These are phyloP conservation scores for Phalacrocorax brasilianus DNA, from an alignment of 2,113 vertebrate genomes.

Conservation along the genomic window DNA sequence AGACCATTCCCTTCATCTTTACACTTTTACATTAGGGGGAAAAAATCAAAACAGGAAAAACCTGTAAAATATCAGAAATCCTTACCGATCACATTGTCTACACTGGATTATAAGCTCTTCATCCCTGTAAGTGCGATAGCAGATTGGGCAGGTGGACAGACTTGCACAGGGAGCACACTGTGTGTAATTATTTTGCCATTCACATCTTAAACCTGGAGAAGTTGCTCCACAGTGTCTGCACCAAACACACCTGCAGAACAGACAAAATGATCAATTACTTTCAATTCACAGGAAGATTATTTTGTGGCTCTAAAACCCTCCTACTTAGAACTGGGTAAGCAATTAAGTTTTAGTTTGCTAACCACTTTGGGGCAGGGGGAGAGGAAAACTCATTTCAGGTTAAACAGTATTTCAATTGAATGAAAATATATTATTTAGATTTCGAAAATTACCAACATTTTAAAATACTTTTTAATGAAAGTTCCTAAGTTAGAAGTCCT, in stretches of 20 bases:
- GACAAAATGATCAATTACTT: not conserved
- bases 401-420: not conserved
- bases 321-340: not conserved
- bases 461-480: not conserved
- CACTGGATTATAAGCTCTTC: slow-evolving; percentile 94
- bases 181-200: slow-evolving; percentile 97
- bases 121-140: slow-evolving; percentile 81
- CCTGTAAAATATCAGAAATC: not conserved
- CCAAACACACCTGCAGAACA: slow-evolving; percentile 90
- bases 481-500: not conserved
- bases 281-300: not conserved
- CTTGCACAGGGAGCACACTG: slow-evolving; percentile 93
- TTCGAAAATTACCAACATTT: not conserved
- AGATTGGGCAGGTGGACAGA: slow-evolving; percentile 86
- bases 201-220: slow-evolving; percentile 87
- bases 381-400: not conserved
- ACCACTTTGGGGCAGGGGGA: not conserved
- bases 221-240: slow-evolving; percentile 92
- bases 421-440: not conserved
- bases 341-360: not conserved
- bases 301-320: not conserved
- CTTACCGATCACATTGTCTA: slow-evolving; percentile 91
- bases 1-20: not conserved
- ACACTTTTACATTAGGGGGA: not conserved
- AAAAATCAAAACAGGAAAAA: not conserved